These are phyloP conservation scores for Typhlomys cinereus DNA, from an alignment of 2,113 vertebrate species.

Conservation along the genomic window DNA sequence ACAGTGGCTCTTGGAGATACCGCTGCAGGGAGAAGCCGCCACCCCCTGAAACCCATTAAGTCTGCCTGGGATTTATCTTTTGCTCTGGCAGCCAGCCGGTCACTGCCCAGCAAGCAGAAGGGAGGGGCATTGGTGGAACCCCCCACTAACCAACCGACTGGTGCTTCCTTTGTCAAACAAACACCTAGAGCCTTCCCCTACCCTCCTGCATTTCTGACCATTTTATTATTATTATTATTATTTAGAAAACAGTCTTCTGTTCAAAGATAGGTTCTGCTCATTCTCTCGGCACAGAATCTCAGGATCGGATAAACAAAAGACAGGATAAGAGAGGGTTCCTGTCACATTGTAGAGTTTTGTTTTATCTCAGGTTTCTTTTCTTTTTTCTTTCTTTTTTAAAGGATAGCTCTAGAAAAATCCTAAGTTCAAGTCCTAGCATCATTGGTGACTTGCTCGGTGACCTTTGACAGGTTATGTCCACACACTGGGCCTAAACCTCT, in stretches of 20 bases:
- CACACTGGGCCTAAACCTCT: slow-evolving; percentile 57
- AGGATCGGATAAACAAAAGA: slow-evolving; percentile 66
- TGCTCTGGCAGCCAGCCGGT: slow-evolving; percentile 4
- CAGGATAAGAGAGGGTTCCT: slow-evolving; percentile 35
- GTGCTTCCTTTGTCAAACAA: background rate
- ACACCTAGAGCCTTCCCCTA: background rate
- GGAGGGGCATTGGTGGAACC: background rate
- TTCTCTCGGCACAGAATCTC: slow-evolving; percentile 27
- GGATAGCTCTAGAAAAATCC: background rate
- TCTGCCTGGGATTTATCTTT: slow-evolving; percentile 56
- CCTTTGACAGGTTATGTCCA: background rate
- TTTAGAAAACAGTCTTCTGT: slow-evolving; percentile 33
- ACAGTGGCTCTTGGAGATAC: background rate
- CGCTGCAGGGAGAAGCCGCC: slow-evolving; percentile 34
- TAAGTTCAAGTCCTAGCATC: slow-evolving; percentile 2
- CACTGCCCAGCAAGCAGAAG: slow-evolving; percentile 36
- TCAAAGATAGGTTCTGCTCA: background rate
- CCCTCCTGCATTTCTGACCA: background rate
- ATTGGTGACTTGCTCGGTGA: slow-evolving; percentile 44
- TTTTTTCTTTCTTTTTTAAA: background rate
- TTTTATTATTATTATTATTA: too few relatives aligned
- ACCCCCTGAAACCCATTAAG: slow-evolving; percentile 17
- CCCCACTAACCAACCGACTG: background rate
- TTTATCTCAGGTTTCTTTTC: slow-evolving; percentile 17
- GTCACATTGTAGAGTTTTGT: background rate